Evolutionary conservation across 1,140 invertebrate species (phyloP).

Genomic region (Megathymus violae): DNA sequence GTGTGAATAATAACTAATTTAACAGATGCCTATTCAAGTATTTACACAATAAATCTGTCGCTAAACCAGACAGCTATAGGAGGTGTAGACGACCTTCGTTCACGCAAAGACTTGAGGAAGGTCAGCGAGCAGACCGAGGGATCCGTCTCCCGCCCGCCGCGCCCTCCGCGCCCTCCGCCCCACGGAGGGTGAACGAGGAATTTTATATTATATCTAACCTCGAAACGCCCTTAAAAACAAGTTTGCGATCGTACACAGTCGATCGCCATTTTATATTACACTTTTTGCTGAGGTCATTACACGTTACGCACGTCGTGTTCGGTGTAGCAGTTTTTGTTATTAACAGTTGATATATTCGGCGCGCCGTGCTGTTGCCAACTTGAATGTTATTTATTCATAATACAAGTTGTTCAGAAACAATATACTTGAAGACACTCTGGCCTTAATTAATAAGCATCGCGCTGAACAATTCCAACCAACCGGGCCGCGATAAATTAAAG

Average conservation of each 20-base stretch:
- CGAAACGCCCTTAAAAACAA: constrained; percentile 67
- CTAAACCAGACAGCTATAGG: background rate
- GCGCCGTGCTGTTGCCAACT: no score
- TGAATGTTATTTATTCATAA: no score
- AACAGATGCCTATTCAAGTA: background rate
- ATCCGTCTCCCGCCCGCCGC: constrained; percentile 43
- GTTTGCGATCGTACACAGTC: constrained; percentile 46
- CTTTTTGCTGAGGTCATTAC: constrained; percentile 42
- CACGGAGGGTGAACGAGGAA: constrained; percentile 62
- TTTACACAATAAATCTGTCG: constrained; percentile 12
- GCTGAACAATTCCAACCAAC: no score
- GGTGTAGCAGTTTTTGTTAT: background rate
- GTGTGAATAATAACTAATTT: no score
- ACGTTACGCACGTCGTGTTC: constrained; percentile 19
- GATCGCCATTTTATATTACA: constrained; percentile 46
- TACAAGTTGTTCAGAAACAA: no score
- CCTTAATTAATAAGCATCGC: no score
- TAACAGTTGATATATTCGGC: no score
- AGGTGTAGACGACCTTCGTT: constrained; percentile 48
- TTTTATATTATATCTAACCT: constrained; percentile 71
- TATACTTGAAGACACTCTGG: no score
- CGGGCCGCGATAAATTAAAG: no score
- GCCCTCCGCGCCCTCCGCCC: constrained; percentile 39
- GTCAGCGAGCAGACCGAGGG: constrained; percentile 53
- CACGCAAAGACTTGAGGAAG: constrained; percentile 62